Base-by-base conservation (phyloP, 2,113 vertebrate species). In the Phaethon lepturus region DNA sequence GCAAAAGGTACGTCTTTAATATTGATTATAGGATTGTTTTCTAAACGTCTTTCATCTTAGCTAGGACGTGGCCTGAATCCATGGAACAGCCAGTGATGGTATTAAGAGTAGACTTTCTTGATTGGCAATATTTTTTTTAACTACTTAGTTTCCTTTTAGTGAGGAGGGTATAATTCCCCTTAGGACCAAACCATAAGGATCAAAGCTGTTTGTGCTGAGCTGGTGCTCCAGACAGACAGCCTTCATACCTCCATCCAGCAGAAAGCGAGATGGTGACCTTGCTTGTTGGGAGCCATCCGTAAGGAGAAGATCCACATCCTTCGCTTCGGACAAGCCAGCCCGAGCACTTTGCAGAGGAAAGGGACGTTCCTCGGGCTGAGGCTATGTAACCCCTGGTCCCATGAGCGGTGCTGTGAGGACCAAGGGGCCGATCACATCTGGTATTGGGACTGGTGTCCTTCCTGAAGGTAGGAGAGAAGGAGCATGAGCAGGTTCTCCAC, bases 301-400 rank as follows among this genome's bases (percentile, higher is more conserved):
- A 4, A 7, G 10, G 71, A 86, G 38, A 55, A 3, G 4, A 78
- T 55, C 26, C 63, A 4, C 49, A 2, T 69, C 53, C 9, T 67
- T 3, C 1, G 55, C 6, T 33, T 35, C 63, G 44, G 31, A 13
- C 2, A 8, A 62, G 9, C 31, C 24, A 28, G 52, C n/a, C 52
- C 1, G 0, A 50, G 64, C 35, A 7, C 24, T 5, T 24, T 1
- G 5, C 29, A 7, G 64, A 60, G 74, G 33, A 45, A 38, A 17
- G 33, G 67, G 90, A 40, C 3, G 1, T 60, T 89, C 53, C 53
- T 83, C 1, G 1, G 33, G 28, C 62, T 53, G 75, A 72, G 62
- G 16, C 22, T 63, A 33, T 0, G 0, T 42, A 71, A 14, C 3
- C 49, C 33, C 49, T 12, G 44, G 29, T 23, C 53, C 50, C 25